Conservation (phyloP, 1,140 invertebrate genomes). For the Drosophila pallidifrons region DNA sequence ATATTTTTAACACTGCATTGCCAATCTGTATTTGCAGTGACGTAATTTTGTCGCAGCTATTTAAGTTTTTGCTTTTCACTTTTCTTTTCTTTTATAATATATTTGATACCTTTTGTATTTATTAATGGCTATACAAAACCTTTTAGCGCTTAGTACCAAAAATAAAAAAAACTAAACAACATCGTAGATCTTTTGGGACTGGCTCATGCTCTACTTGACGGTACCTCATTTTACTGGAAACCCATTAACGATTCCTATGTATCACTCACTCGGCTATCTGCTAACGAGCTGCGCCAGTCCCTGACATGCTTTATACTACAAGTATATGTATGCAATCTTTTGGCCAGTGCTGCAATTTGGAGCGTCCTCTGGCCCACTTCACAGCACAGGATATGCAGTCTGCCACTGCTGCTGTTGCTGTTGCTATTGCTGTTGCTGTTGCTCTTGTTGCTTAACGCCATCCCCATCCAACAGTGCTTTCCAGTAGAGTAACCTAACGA, state of each 20-base stretch:
- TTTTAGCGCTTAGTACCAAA: too few species aligned
- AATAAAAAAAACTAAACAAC: too few species aligned
- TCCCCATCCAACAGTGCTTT: background rate
- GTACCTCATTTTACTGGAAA: conserved; percentile 18
- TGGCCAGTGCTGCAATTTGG: conserved; percentile 41
- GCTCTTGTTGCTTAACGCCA: too few species aligned
- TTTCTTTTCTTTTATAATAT: background rate
- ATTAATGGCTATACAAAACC: background rate
- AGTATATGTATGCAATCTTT: conserved; percentile 18
- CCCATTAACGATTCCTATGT: conserved; percentile 40
- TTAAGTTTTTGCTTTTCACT: background rate
- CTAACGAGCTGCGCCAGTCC: conserved; percentile 47
- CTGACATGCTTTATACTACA: conserved; percentile 41
- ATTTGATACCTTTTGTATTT: background rate
- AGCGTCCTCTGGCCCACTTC: conserved; percentile 43
- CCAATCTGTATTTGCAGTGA: background rate
- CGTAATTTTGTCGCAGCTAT: background rate
- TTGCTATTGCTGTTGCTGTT: too few species aligned
- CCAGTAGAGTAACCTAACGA: conserved; percentile 47
- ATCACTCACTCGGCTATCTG: conserved; percentile 5
- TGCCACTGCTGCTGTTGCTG: background rate
- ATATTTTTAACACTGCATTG: background rate
- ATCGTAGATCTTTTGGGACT: background rate
- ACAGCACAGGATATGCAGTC: background rate
- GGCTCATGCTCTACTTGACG: conserved; percentile 8